Evolutionary conservation across 2,888 invertebrate genomes (phyloP), one percentile per base, ranked within the genome.

Genomic region (Zaprionus obscuricornis): DNA sequence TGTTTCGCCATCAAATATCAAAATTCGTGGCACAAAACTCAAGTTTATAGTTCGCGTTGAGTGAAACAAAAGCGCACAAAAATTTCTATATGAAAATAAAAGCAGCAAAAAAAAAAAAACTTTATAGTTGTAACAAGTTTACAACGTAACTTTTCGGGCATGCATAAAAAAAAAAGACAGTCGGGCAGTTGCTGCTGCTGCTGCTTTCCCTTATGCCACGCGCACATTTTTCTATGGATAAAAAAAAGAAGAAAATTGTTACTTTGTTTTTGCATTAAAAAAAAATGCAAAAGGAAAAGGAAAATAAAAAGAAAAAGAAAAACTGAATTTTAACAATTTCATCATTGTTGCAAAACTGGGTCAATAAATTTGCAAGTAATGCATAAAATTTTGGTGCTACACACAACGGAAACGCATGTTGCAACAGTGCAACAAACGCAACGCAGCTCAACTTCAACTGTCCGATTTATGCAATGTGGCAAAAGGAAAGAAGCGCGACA

Each of bases 351-450:
- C 51, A 64, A 52, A 82, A 85, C 62, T 83, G 68, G 86, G 86
- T 83, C 82, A 86, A 86, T 86, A 86, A 79, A 79, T 68, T 66
- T 73, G 83, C 83, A 79, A 74, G 84, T 76, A 74, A 79, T 70
- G 85, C 86, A 85, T 78, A 74, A 85, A 78, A 68, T 79, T 78
- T 72, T 29, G 18, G 8, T 31, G 57, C 47, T 40, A 49, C 37
- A 40, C 36, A 29, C 17, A 29, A 27, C 13, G 17, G 1, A 31
- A 31, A 5, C 26, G 22, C n/a, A 47, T 22, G 20, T 11, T 33
- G 18, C 16, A 26, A 50, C 20, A 50, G n/a, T n/a, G 17, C 33
- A 33, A 33, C 3, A 14, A 33, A 8, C 4, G 2, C 6, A 5
- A 10, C 11, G 14, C 33, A 33, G 8, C 33, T 22, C 16, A 36